phyloP scores from a whole-genome alignment of 1,140 invertebrate species.

The Cydia splendana region DNA sequence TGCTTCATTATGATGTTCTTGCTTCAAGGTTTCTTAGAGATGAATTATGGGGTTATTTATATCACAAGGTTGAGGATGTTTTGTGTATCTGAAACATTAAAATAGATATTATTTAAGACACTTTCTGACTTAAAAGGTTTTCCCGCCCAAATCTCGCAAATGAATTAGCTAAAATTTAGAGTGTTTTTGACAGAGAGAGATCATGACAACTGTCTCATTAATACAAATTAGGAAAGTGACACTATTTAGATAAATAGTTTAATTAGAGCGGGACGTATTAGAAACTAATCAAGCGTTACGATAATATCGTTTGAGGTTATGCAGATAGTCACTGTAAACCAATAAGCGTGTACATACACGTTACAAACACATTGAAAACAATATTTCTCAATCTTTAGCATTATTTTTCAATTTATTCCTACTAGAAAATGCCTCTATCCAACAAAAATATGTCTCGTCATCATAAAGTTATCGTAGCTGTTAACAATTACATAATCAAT shows the following conservation, averaged over 20 bases:
- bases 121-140: constrained; percentile 34
- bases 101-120: constrained; percentile 1
- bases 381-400: background rate
- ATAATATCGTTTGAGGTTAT: constrained; percentile 27
- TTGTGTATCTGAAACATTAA: constrained; percentile 34
- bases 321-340: background rate
- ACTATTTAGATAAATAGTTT: background rate
- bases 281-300: constrained; percentile 18
- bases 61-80: background rate
- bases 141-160: constrained; percentile 46
- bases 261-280: background rate
- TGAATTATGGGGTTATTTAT: background rate
- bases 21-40: constrained; percentile 33
- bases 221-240: background rate
- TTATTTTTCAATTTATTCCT: background rate
- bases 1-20: constrained; percentile 51
- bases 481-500: constrained; percentile 63
- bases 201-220: background rate
- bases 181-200: background rate
- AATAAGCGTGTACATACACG: background rate
- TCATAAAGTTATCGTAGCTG: constrained; percentile 39
- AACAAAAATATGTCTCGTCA: constrained; percentile 39
- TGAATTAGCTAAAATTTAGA: background rate
- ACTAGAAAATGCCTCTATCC: background rate
- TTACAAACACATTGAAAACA: background rate